A percentile compares a stretch with the other conserved stretches of the same genome.
Conservation (phyloP, 1,140 invertebrate species). For the Macrobrachium nipponense region DNA sequence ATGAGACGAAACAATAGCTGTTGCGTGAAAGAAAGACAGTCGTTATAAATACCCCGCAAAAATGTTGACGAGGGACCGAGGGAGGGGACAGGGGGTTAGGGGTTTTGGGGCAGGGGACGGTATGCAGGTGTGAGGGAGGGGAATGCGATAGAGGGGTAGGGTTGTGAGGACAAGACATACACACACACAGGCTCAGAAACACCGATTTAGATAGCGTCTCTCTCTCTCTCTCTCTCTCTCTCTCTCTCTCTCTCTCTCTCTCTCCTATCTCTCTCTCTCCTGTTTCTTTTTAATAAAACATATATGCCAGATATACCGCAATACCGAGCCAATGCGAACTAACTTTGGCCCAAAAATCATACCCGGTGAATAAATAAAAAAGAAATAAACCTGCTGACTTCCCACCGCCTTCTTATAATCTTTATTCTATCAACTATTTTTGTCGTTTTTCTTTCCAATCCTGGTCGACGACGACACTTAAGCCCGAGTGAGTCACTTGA, state of each 20-base stretch:
- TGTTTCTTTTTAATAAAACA: not conserved
- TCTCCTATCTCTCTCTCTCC: not conserved
- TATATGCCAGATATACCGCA: not conserved
- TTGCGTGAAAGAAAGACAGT: not conserved
- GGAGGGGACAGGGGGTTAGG: not conserved
- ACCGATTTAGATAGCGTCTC: no score
- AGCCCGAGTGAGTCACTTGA: no score
- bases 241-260: constrained; percentile 12
- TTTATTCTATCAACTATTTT: no score
- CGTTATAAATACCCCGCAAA: not conserved
- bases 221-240: constrained; percentile 1
- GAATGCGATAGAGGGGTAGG: not conserved
- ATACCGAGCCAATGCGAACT: not conserved
- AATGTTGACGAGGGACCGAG: not conserved
- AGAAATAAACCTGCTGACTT: no score
- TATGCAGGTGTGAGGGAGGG: not conserved
- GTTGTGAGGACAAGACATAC: not conserved
- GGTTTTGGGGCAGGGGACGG: not conserved
- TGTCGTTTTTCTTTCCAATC: no score
- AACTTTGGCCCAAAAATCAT: not conserved
- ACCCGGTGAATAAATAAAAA: no score
- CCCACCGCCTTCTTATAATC: no score
- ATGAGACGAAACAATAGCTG: not conserved
- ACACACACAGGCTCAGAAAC: not conserved
- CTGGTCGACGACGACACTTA: no score